phyloP scores from a whole-genome alignment of 2,113 vertebrate genomes.

The Panthera tigris region DNA sequence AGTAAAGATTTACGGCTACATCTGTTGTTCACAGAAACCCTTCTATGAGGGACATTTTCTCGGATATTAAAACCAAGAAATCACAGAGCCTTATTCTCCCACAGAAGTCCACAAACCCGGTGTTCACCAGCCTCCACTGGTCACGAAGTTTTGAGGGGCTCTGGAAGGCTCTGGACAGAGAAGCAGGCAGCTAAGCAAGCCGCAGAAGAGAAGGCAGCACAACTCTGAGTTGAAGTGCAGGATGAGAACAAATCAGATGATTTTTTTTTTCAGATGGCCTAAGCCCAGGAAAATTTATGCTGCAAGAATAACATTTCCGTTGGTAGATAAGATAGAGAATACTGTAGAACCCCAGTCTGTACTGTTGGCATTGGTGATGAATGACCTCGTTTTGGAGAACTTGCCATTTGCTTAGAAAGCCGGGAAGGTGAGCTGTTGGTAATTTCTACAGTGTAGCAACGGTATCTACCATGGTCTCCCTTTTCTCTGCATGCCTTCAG shows the following conservation, averaged over 20 bases:
- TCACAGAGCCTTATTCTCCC: not conserved
- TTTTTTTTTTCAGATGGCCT: not conserved
- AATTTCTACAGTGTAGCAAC: not conserved
- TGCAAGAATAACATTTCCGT: not conserved
- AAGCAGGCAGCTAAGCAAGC: not conserved
- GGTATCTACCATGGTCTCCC: not conserved
- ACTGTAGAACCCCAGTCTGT: not conserved
- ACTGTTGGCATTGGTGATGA: not conserved
- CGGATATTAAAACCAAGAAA: not conserved
- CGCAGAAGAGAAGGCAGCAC: not conserved
- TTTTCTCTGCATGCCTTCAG: not conserved
- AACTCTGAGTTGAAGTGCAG: not conserved
- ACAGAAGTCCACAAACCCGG: not conserved
- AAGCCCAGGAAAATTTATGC: not conserved
- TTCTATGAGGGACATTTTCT: not conserved
- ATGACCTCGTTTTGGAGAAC: not conserved
- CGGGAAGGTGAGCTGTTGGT: not conserved
- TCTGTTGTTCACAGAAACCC: not conserved
- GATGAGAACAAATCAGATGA: not conserved
- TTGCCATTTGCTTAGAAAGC: constrained; percentile 5
- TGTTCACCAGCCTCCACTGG: not conserved
- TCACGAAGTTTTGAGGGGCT: not conserved
- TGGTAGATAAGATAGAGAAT: not conserved
- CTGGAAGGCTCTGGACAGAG: not conserved
- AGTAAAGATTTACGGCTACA: not conserved